Base-by-base conservation (phyloP, 2,888 invertebrate species). In the Nemotelus nigrinus region DNA sequence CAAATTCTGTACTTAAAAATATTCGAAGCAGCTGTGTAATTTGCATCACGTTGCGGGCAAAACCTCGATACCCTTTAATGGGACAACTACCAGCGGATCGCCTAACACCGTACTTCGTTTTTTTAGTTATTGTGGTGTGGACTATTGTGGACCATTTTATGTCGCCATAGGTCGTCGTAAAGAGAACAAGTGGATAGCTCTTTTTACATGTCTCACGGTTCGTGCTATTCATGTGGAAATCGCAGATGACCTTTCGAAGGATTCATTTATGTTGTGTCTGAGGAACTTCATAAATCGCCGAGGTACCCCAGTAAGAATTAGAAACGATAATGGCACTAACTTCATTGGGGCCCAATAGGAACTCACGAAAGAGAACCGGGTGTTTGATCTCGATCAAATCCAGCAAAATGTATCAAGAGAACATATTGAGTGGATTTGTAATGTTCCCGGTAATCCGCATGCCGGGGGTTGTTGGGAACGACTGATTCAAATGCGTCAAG, bases 251-350 rank as follows among this genome's bases (percentile, higher is more conserved):
- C 50, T 82, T 6, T 79, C 80, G 3, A 81, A 79, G 0, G 80
- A 81, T 47, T 75, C 81, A 0, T 82, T 80, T 60, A 78, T 82
- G 3, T 8, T 79, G 6, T 58, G 75, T 39, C 77, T 82, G 8
- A 44, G 79, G 25, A 81, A 81, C 53, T 80, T 81, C 65, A 80
- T 81, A 8, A 80, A 80, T 67, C 80, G 80, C 4, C 70, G 81
- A 47, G 80, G 81, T 39, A 57, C 71, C 45, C 79, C 80, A 48
- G 50, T 75, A 2, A 39, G 78, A 10, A 79, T 81, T 41, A 79
- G 79, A 3, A 77, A 63, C 58, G 79, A 81, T 57, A 78, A 77
- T 7, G 80, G 79, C 2, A 79, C 70, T 6, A 77, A 79, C 48
- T 80, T 79, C 7, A 4, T 68, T 39, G 78, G 68, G 2, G 80